Conservation (phyloP, 1,140 invertebrate genomes). For the Pogonognathellus flavescens region DNA sequence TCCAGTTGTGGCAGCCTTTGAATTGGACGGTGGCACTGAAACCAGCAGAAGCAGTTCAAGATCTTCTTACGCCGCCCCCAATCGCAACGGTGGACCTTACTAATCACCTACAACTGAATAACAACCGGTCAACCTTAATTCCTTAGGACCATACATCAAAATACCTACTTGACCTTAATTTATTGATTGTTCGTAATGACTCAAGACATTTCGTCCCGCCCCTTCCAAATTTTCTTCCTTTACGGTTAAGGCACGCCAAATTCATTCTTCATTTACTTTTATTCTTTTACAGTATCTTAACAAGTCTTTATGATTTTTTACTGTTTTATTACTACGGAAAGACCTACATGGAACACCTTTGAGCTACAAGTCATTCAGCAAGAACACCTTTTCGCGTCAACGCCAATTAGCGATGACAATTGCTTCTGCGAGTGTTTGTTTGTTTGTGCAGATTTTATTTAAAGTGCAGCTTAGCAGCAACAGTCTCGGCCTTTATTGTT, state of each 20-base stretch:
- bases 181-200: background rate
- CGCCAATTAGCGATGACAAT: background rate
- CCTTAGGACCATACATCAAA: background rate
- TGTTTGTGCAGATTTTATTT: too few relatives aligned
- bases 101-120: background rate
- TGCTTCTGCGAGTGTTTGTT: too few relatives aligned
- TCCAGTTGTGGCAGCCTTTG: slow-evolving; percentile 11
- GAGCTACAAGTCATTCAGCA: background rate
- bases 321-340: too few relatives aligned
- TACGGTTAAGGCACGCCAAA: background rate
- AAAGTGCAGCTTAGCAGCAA: background rate
- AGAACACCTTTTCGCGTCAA: background rate
- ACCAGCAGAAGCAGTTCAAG: background rate
- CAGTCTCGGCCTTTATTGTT: background rate
- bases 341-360: background rate
- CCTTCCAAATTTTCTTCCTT: background rate
- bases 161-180: background rate
- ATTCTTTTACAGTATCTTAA: too few relatives aligned
- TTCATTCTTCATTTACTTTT: too few relatives aligned
- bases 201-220: background rate
- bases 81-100: slow-evolving; percentile 32
- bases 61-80: slow-evolving; percentile 17
- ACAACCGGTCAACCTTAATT: background rate
- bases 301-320: too few relatives aligned
- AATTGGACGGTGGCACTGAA: slow-evolving; percentile 2